Evolutionary conservation across 2,113 vertebrate species (phyloP), one percentile per base, ranked within the genome.

Genomic region (Megaptera novaeangliae): DNA sequence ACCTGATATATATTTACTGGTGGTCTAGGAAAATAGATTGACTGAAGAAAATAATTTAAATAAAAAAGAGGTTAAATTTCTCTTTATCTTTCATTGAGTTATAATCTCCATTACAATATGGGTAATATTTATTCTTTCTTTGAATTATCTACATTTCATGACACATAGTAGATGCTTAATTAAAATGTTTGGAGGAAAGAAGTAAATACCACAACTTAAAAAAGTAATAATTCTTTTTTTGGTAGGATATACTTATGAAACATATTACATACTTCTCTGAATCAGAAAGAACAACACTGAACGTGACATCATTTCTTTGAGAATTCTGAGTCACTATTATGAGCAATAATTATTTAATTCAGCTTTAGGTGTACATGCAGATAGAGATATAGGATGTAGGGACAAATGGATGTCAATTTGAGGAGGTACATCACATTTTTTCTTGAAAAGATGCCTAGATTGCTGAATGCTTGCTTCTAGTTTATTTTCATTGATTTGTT

Each of bases 401-500:
- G 18, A n/a, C 68, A 96, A 80, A 80, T 63, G 21, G 4, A 1
- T n/a, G 55, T 34, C 31, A 88, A 71, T 25, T 61, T 36, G 69
- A 77, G 12, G 61, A 95, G 2, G 25, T 34, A 44, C 3, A 23
- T 44, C 11, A 57, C 36, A 78, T 36, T 75, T 88, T 91, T 81
- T 82, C 69, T 93, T 81, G 15, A 66, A 94, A 91, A 94, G 36
- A 27, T 75, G 23, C 6, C 34, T 29, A 8, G 21, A 25, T 90
- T 87, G 29, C 15, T 55, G 55, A 64, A 72, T n/a, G 17, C 1
- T 88, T 89, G 36, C n/a, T 95, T 94, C 46, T 96, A 46, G 8
- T 68, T 74, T 89, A 29, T 97, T 95, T 92, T 74, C 34, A 68
- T 74, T 91, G 78, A n/a, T 46, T 39, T 96, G 29, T 80, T 92